Percentiles rank a stretch among this genome's conserved stretches.
Evolutionary conservation across 1,140 invertebrate genomes (phyloP).

Genomic region (Homalodisca vitripennis): DNA sequence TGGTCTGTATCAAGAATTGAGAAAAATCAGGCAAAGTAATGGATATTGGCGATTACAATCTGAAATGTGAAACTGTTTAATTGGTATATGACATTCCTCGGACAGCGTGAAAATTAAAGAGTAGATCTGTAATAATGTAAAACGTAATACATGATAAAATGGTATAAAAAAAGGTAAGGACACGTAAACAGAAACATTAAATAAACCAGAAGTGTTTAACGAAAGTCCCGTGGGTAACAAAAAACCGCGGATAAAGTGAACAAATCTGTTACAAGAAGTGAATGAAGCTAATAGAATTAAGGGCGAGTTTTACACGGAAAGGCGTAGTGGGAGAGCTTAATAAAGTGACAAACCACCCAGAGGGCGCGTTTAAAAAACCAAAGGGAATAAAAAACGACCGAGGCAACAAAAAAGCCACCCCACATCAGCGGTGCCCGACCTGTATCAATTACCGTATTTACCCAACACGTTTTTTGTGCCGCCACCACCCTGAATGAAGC

Average conservation of each 20-base stretch:
- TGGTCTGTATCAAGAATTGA: no score
- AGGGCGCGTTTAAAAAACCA: constrained; percentile 8
- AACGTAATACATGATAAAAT: not conserved
- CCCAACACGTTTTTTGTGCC: constrained; percentile 9
- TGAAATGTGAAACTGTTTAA: no score
- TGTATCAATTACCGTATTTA: constrained; percentile 22
- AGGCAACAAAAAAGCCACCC: not conserved
- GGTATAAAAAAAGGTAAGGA: not conserved
- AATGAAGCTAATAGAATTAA: constrained; percentile 11
- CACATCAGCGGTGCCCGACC: not conserved
- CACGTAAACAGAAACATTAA: not conserved
- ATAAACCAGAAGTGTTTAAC: not conserved
- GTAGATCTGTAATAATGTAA: no score
- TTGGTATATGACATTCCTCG: no score
- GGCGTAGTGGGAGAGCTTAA: constrained; percentile 5
- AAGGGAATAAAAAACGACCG: constrained; percentile 1
- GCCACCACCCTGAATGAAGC: constrained; percentile 10
- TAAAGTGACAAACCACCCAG: constrained; percentile 1
- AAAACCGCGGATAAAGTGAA: constrained; percentile 20
- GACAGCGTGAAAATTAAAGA: no score
- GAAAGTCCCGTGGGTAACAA: not conserved
- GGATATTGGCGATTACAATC: no score
- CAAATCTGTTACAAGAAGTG: constrained; percentile 2
- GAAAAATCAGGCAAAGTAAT: no score
- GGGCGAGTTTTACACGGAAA: constrained; percentile 17